Evolutionary conservation across 2,113 vertebrate genomes (phyloP).

Genomic region (Charadrius vociferus): DNA sequence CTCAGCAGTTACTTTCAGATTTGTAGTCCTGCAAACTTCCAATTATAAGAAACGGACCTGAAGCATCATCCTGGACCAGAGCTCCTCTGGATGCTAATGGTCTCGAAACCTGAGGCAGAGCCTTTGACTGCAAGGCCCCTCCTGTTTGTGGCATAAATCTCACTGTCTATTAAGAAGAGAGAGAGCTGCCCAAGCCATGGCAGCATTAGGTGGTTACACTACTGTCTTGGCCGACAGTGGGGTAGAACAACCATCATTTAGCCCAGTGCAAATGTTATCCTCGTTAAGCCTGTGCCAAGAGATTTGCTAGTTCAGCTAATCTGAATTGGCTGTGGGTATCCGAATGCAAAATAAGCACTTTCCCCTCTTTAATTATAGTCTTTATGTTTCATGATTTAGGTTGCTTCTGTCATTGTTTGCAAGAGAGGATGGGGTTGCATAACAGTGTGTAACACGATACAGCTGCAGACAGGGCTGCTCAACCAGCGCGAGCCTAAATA

Average conservation of each 20-base stretch:
- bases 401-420: slow-evolving; percentile 40
- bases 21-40: neutral
- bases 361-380: slow-evolving; percentile 24
- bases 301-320: slow-evolving; percentile 60
- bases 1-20: neutral
- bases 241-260: neutral
- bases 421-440: slow-evolving; percentile 3
- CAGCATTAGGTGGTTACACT: neutral
- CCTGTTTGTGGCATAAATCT: neutral
- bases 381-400: slow-evolving; percentile 34
- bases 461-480: neutral
- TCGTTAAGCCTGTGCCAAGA: slow-evolving; percentile 17
- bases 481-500: neutral
- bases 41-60: neutral
- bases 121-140: neutral
- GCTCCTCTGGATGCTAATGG: neutral
- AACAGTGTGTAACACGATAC: neutral
- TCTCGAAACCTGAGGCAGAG: neutral
- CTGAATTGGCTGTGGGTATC: slow-evolving; percentile 8
- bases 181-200: neutral
- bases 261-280: slow-evolving; percentile 6
- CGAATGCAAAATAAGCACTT: slow-evolving; percentile 36
- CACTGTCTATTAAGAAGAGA: neutral
- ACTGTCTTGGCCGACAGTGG: neutral
- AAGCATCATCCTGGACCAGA: neutral